Conservation (phyloP, 2,888 invertebrate species). For the Drosophila paranaensis region DNA sequence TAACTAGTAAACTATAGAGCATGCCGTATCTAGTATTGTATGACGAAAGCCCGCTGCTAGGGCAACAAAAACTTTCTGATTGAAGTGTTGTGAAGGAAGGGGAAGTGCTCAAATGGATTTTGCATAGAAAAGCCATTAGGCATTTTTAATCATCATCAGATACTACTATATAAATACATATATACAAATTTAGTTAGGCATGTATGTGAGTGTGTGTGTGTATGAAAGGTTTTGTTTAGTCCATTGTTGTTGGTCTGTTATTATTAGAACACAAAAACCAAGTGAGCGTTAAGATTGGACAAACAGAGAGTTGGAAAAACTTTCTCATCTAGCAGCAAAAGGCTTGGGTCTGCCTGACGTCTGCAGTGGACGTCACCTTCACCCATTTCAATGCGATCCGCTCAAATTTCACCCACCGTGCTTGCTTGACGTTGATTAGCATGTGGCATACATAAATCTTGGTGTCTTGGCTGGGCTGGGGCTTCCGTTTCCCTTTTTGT, state of each 20-base stretch:
- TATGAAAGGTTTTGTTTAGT: conserved; percentile 45
- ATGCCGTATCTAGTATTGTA: not conserved
- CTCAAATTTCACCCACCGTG: conserved; percentile 55
- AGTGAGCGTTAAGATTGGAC: conserved; percentile 77
- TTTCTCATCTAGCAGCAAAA: conserved; percentile 59
- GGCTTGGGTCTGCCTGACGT: conserved; percentile 7
- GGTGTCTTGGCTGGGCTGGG: conserved; percentile 34
- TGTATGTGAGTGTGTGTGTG: not conserved
- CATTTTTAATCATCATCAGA: conserved; percentile 50
- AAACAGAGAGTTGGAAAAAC: conserved; percentile 49
- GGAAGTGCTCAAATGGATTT: conserved; percentile 59
- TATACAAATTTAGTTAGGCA: not conserved
- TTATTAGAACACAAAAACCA: conserved; percentile 78
- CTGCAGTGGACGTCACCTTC: conserved; percentile 68
- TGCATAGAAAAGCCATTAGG: conserved; percentile 74
- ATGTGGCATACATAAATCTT: conserved; percentile 78
- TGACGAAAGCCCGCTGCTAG: conserved; percentile 3
- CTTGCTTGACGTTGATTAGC: conserved; percentile 71
- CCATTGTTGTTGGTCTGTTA: conserved; percentile 44
- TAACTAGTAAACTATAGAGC: not conserved
- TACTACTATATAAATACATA: not conserved
- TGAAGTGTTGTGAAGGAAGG: conserved; percentile 62
- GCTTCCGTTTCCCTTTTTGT: conserved; percentile 75
- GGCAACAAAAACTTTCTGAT: conserved; percentile 64
- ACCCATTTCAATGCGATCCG: conserved; percentile 55